These are phyloP conservation scores for Trichogramma evanescens DNA, from an alignment of 2,888 invertebrate genomes.

Conservation along the genomic window DNA sequence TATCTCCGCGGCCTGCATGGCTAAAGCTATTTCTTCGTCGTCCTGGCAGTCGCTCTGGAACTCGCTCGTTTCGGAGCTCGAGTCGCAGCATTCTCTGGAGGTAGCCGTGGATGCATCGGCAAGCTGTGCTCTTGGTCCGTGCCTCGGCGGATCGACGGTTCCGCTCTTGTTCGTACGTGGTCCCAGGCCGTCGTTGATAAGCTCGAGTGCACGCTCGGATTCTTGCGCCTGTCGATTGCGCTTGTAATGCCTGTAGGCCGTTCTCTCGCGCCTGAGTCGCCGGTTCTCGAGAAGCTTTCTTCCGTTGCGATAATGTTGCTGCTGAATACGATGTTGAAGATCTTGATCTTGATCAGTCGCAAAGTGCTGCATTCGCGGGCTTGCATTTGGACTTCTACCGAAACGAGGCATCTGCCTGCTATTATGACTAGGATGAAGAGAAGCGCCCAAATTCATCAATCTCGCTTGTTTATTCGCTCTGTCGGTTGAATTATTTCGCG, in stretches of 20 bases:
- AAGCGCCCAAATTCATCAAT: conserved; percentile 37
- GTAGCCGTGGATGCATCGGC: conserved; percentile 39
- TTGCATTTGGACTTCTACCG: conserved; percentile 41
- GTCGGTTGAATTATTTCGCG: conserved; percentile 43
- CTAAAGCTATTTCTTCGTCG: conserved; percentile 79
- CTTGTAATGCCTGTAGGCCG: background rate
- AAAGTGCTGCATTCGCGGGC: conserved; percentile 42
- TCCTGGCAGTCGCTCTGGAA: conserved; percentile 75
- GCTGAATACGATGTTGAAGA: conserved; percentile 16
- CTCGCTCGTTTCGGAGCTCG: conserved; percentile 58
- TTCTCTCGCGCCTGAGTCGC: conserved; percentile 33
- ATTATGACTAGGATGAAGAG: conserved; percentile 43
- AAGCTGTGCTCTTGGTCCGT: conserved; percentile 20
- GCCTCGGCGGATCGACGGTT: conserved; percentile 17
- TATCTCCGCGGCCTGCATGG: conserved; percentile 76
- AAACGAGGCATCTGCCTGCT: conserved; percentile 44
- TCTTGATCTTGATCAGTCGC: conserved; percentile 23
- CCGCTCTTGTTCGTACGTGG: conserved; percentile 44
- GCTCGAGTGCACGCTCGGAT: conserved; percentile 15
- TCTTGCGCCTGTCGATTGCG: conserved; percentile 6
- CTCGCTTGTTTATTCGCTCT: conserved; percentile 33
- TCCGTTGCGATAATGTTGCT: conserved; percentile 21
- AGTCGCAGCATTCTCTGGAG: conserved; percentile 43
- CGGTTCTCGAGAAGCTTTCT: conserved; percentile 39
- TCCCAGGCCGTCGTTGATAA: conserved; percentile 42